Conservation (phyloP, 2,797 vertebrate genomes). For the Diplodus puntazzo region DNA sequence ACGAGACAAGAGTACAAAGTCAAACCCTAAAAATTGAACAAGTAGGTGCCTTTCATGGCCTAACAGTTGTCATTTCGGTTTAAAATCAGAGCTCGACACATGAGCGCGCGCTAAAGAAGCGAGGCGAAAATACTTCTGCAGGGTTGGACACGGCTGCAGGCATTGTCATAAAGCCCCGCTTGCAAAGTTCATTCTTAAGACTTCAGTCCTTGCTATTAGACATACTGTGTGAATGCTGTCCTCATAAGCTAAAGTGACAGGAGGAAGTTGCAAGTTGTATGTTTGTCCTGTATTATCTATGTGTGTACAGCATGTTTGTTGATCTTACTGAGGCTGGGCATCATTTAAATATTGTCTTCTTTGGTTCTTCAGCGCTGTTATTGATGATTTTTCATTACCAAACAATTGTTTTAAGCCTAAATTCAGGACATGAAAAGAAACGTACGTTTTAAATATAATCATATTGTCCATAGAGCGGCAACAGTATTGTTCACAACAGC, state of each 20-base stretch:
- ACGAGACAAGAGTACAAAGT: constrained; percentile 69
- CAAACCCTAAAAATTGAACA: constrained; percentile 69
- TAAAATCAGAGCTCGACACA: constrained; percentile 64
- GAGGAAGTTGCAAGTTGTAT: neutral
- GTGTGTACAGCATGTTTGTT: too few relatives aligned
- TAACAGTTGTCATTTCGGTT: constrained; percentile 70
- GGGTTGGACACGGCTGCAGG: constrained; percentile 35
- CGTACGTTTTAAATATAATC: too few relatives aligned
- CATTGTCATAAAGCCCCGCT: constrained; percentile 34
- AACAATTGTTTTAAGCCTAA: too few relatives aligned
- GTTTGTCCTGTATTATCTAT: neutral
- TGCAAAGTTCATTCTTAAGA: constrained; percentile 42
- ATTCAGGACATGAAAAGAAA: too few relatives aligned
- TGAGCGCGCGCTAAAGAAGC: constrained; percentile 25
- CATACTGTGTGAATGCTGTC: constrained; percentile 8
- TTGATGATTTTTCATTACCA: too few relatives aligned
- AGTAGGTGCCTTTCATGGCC: constrained; percentile 68
- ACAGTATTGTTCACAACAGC: too few relatives aligned
- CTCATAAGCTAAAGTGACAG: constrained; percentile 27
- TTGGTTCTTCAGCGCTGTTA: too few relatives aligned
- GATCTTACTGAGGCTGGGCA: too few relatives aligned
- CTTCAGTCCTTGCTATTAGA: constrained; percentile 18
- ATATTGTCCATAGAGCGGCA: too few relatives aligned
- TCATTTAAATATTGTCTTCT: too few relatives aligned
- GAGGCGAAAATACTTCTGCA: constrained; percentile 36